These are phyloP conservation scores for Anthophora plumipes DNA, from an alignment of 2,888 invertebrate genomes.

Conservation along the genomic window DNA sequence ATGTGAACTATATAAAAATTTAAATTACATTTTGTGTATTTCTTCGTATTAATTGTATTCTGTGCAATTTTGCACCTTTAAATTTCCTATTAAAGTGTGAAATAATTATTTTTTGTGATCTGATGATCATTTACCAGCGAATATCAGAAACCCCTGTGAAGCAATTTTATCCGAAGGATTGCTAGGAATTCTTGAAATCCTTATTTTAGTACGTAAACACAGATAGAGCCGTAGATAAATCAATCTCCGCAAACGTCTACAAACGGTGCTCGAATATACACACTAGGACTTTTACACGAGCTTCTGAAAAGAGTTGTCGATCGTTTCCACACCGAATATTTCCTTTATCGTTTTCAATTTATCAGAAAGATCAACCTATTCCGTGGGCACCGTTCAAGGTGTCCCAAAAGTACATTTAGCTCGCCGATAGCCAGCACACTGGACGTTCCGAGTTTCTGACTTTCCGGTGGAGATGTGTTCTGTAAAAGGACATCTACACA, in stretches of 20 bases:
- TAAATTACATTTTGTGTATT: too few species aligned
- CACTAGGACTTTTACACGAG: background rate
- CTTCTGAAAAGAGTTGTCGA: background rate
- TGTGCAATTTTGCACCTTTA: too few species aligned
- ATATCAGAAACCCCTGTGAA: too few species aligned
- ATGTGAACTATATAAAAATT: too few species aligned
- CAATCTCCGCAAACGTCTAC: background rate
- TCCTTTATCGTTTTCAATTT: slow-evolving; percentile 36
- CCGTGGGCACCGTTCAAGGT: slow-evolving; percentile 4
- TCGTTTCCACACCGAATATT: background rate
- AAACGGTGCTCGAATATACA: slow-evolving; percentile 28
- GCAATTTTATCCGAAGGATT: too few species aligned
- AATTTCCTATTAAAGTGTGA: too few species aligned
- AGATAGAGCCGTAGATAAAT: too few species aligned
- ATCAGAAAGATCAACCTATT: slow-evolving; percentile 42
- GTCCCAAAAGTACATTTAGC: slow-evolving; percentile 17
- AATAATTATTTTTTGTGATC: too few species aligned
- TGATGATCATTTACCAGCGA: too few species aligned
- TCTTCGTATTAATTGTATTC: too few species aligned
- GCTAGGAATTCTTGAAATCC: too few species aligned
- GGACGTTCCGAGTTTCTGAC: slow-evolving; percentile 32
- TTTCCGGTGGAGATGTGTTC: slow-evolving; percentile 17
- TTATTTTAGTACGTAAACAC: too few species aligned
- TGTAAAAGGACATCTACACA: slow-evolving; percentile 25
- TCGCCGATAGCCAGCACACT: background rate